phyloP scores from a whole-genome alignment of 2,888 invertebrate genomes.

The Drosophila seclusa region DNA sequence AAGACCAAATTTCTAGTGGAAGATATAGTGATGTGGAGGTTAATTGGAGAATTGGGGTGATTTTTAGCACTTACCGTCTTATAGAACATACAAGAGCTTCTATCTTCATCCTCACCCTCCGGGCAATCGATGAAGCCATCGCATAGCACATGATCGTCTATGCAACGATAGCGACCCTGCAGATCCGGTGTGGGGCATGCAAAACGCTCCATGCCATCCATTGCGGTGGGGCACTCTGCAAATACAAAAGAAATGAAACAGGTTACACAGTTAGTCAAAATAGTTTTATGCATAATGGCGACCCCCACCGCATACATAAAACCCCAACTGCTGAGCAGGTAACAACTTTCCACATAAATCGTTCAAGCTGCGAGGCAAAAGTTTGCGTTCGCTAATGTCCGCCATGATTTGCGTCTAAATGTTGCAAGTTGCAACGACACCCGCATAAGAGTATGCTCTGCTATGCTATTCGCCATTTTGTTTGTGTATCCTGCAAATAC shows the following conservation, averaged over 20 bases:
- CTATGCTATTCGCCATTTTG: constrained; percentile 21
- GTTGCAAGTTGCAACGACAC: constrained; percentile 66
- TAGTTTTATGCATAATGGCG: constrained; percentile 51
- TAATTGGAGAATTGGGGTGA: too few relatives aligned
- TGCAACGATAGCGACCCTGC: constrained; percentile 96
- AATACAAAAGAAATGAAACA: constrained; percentile 78
- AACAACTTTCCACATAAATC: constrained; percentile 75
- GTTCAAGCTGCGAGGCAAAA: constrained; percentile 63
- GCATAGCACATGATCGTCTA: constrained; percentile 97
- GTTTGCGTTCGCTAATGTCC: constrained; percentile 77
- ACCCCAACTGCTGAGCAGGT: constrained; percentile 31
- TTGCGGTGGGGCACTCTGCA: constrained; percentile 96
- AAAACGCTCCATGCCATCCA: constrained; percentile 97
- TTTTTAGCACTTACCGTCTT: constrained; percentile 92
- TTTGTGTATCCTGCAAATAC: constrained; percentile 11
- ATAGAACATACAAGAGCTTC: constrained; percentile 98
- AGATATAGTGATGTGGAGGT: not conserved
- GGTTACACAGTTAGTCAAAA: constrained; percentile 54
- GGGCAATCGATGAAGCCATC: constrained; percentile 98
- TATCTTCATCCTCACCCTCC: constrained; percentile 95
- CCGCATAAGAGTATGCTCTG: constrained; percentile 73
- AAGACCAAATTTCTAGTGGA: not conserved
- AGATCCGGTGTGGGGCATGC: constrained; percentile 96
- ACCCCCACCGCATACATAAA: not conserved
- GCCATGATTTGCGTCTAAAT: constrained; percentile 80